Evolutionary conservation across 2,888 invertebrate genomes (phyloP).

Genomic region (Apamea epomidion): DNA sequence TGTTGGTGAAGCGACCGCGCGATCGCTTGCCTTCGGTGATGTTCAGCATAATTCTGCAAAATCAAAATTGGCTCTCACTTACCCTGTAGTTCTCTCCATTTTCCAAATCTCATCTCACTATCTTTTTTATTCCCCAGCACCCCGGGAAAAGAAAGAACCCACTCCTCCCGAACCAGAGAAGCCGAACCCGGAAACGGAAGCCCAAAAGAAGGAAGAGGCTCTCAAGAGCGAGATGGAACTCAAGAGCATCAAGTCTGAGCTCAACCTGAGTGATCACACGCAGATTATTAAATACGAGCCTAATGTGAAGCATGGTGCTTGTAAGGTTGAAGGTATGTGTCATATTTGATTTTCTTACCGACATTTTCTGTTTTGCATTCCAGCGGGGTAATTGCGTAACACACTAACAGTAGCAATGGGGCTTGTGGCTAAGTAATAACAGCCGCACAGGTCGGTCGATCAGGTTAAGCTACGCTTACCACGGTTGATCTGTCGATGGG

Average conservation of each 20-base stretch:
- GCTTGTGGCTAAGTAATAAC: too few relatives aligned
- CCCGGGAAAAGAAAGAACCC: constrained; percentile 77
- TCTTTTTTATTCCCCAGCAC: constrained; percentile 57
- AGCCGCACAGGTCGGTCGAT: too few relatives aligned
- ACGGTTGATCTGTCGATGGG: too few relatives aligned
- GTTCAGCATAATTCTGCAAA: too few relatives aligned
- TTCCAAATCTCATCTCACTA: too few relatives aligned
- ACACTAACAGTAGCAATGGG: too few relatives aligned
- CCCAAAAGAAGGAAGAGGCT: constrained; percentile 81
- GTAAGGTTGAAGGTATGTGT: constrained; percentile 85
- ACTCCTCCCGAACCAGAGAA: constrained; percentile 56
- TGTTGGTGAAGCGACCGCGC: too few relatives aligned
- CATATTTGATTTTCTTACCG: background rate
- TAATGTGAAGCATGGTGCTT: constrained; percentile 85
- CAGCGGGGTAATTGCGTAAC: too few relatives aligned
- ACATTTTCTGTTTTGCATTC: background rate
- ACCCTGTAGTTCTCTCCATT: too few relatives aligned
- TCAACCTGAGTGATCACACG: constrained; percentile 88
- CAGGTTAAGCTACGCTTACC: too few relatives aligned
- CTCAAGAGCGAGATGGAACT: constrained; percentile 84
- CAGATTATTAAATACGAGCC: constrained; percentile 90
- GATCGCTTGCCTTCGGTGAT: too few relatives aligned
- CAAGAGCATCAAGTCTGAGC: constrained; percentile 87
- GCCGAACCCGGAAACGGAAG: constrained; percentile 75
- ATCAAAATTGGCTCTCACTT: too few relatives aligned